phyloP scores from a whole-genome alignment of 2,888 invertebrate genomes.

The Petrophora chlorosata region DNA sequence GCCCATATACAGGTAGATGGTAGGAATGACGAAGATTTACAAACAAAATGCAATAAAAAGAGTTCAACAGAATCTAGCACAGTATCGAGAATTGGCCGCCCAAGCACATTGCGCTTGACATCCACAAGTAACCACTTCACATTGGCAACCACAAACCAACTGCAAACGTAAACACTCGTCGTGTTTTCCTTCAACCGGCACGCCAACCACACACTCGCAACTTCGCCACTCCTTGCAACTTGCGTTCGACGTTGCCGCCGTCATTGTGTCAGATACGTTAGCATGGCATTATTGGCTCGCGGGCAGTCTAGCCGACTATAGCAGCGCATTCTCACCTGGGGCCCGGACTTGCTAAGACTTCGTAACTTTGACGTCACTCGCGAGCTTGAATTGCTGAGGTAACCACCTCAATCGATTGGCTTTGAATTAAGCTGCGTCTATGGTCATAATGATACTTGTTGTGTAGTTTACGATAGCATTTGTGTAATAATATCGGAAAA shows the following conservation, averaged over 20 bases:
- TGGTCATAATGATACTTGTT: constrained; percentile 30
- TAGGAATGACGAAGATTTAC: too few relatives aligned
- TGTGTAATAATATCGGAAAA: too few relatives aligned
- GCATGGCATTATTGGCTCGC: constrained; percentile 72
- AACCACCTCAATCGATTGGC: constrained; percentile 64
- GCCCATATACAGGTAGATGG: too few relatives aligned
- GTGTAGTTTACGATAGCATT: too few relatives aligned
- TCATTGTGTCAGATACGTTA: constrained; percentile 49
- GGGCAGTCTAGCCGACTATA: constrained; percentile 78
- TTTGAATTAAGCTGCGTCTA: constrained; percentile 43
- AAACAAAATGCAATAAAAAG: neutral
- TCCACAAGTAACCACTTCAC: too few relatives aligned
- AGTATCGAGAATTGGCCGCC: too few relatives aligned
- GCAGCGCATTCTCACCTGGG: constrained; percentile 83
- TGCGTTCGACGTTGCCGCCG: constrained; percentile 28
- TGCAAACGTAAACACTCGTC: neutral
- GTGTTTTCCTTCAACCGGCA: constrained; percentile 6
- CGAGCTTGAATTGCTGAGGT: constrained; percentile 65
- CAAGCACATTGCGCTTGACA: too few relatives aligned
- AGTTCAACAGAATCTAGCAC: too few relatives aligned
- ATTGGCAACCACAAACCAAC: constrained; percentile 4
- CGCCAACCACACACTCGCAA: constrained; percentile 27
- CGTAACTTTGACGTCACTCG: constrained; percentile 73
- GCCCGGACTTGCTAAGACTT: constrained; percentile 79
- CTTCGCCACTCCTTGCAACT: too few relatives aligned